Evolutionary conservation across 2,888 invertebrate species (phyloP), one percentile per base, ranked within the genome.

Genomic region (Drosophila nigricruria): DNA sequence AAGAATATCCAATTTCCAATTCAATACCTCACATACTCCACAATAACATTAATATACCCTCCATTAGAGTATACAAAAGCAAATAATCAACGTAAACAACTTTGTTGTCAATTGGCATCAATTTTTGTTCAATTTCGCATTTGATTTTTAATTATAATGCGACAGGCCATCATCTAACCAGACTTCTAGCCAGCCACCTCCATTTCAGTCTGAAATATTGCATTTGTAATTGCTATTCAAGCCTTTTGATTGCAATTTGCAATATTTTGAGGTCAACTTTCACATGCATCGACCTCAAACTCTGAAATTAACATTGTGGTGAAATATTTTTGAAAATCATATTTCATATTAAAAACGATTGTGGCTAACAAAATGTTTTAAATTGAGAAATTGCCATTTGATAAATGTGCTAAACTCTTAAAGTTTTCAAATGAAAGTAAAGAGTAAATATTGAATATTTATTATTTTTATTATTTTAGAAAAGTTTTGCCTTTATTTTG

Each of bases 111-210:
- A 62, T 66, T 75, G 69, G n/a, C 50, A 60, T 64, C 36, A 52
- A 70, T 73, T 83, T 80, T 58, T 70, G 70, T 59, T 63, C 52
- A 59, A 69, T 71, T 82, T 60, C 4, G 52, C 69, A 76, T 81
- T 73, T 64, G 60, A 82, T 61, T 82, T 70, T 68, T 79, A 75
- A 78, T 75, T 71, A 79, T 56, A 53, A 27, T 54, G 38, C 70
- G 60, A 71, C 60, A 54, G 42, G 47, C 59, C 59, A 56, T 65
- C n/a, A 56, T 57, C 16, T 40, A 40, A 45, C 63, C 60, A 43
- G 50, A 73, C 18, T 20, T 58, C 16, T 27, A 47, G 16, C 36
- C 27, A 47, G 16, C 36, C 20, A 10, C 6, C 6, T n/a, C 5
- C 18, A 23, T 6, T 30, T 27, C 20, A 49, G 20, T 47, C n/a